Conservation (phyloP, 2,797 vertebrate species). For the Pantherophis alleghaniensis region DNA sequence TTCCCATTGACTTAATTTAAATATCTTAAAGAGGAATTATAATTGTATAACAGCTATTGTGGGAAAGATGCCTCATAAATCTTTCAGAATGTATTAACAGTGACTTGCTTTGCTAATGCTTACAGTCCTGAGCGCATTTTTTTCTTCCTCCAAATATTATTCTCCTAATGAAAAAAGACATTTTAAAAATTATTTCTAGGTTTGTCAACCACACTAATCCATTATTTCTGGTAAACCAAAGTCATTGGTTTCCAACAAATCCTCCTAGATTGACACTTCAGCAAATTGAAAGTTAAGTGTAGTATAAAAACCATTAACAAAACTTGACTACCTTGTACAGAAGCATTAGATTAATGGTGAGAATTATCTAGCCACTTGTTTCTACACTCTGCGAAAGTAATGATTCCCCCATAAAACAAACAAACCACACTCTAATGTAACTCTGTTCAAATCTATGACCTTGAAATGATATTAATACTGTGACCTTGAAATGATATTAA, state of each 20-base stretch:
- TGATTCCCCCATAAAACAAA: neutral
- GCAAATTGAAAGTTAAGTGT: slow-evolving; percentile 59
- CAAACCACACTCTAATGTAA: neutral
- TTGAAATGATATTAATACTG: neutral
- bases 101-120: neutral
- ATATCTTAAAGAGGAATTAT: neutral
- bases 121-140: neutral
- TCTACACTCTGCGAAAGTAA: neutral
- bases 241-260: slow-evolving; percentile 55
- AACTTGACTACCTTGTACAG: slow-evolving; percentile 26
- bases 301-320: slow-evolving; percentile 52
- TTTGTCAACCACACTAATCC: slow-evolving; percentile 49
- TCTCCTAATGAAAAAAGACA: slow-evolving; percentile 21
- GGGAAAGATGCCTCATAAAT: neutral
- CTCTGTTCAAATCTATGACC: neutral
- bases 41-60: neutral
- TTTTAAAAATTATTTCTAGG: slow-evolving; percentile 16
- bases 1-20: neutral
- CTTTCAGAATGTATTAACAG: neutral
- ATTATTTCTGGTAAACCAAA: slow-evolving; percentile 47
- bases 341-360: slow-evolving; percentile 13
- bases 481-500: neutral
- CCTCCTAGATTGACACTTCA: slow-evolving; percentile 46
- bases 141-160: neutral
- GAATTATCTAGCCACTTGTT: slow-evolving; percentile 11